Base-by-base conservation (phyloP, 2,113 vertebrate genomes). In the Oncorhynchus tshawytscha region DNA sequence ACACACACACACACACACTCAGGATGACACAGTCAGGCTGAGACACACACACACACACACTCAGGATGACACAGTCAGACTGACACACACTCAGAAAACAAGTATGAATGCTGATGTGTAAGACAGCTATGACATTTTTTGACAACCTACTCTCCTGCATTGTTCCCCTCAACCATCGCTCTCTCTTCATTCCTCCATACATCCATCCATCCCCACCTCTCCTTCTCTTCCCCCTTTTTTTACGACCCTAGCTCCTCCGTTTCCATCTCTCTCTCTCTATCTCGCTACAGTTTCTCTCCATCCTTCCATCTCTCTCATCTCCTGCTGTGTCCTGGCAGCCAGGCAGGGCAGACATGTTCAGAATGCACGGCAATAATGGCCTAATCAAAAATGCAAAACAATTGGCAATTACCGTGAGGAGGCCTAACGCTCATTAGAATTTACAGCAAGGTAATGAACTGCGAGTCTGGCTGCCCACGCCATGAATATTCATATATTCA, bases 311-410 rank as follows among this genome's bases (percentile, higher is more conserved):
- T 94, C n/a, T n/a, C 69, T 48, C 20, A 18, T 4, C 57, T 22
- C 15, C 65, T 39, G 7, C 79, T 81, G 71, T 83, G 87, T 87
- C 89, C 95, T 96, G 95, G 95, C 95, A 96, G 94, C 93, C 95
- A 92, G 91, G 95, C 95, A 95, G 96, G 95, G 90, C 85, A 88
- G 87, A 90, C 87, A 90, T 90, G 88, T 85, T 92, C 86, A 87
- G 88, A 91, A 97, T 96, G 95, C 95, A 94, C 95, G 95, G 68
- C 96, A 93, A 96, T 98, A 98, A 98, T 98, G 96, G 96, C 95
- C 96, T 97, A 98, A 98, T 98, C 97, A 98, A 98, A 98, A 98
- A 98, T 98, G 97, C 97, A 98, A 98, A 98, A 97, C 97, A 98
- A 98, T 98, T 98, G 96, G 96, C 97, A 98, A 98, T 98, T 93